Conservation (phyloP, 1,140 invertebrate species). For the Zaprionus nigranus region DNA sequence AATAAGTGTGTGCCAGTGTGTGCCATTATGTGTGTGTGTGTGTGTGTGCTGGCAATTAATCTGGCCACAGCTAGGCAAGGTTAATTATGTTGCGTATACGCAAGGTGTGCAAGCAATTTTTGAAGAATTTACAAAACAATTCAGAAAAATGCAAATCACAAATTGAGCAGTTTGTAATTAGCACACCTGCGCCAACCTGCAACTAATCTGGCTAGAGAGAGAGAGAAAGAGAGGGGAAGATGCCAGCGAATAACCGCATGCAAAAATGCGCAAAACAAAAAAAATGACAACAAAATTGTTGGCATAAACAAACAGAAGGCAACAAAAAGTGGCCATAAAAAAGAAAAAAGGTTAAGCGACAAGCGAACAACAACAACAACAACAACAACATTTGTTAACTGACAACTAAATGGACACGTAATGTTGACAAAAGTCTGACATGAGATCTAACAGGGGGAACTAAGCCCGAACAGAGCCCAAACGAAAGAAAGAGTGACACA, state of each 20-base stretch:
- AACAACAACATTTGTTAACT: conserved; percentile 70
- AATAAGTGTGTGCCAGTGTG: conserved; percentile 20
- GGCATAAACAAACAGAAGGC: conserved; percentile 52
- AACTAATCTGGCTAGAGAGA: conserved; percentile 9
- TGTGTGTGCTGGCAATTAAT: conserved; percentile 20
- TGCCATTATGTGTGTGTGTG: conserved; percentile 9
- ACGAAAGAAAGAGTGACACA: conserved; percentile 82
- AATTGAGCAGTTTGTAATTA: conserved; percentile 7
- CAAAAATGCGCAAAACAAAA: conserved; percentile 49
- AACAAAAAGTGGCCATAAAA: conserved; percentile 31
- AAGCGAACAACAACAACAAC: conserved; percentile 34
- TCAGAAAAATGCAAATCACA: neutral
- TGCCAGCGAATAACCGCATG: conserved; percentile 8
- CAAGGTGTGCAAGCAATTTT: conserved; percentile 15
- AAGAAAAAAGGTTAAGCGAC: conserved; percentile 46
- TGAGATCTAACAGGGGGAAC: conserved; percentile 65
- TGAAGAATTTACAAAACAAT: conserved; percentile 9
- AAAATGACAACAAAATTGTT: conserved; percentile 43
- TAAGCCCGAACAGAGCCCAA: conserved; percentile 45
- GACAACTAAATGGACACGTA: conserved; percentile 81
- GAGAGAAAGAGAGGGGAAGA: conserved; percentile 24
- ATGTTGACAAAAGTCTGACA: conserved; percentile 83
- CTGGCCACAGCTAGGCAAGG: conserved; percentile 41
- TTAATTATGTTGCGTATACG: conserved; percentile 69
- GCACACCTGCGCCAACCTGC: conserved; percentile 4